Conservation (phyloP, 2,797 vertebrate genomes). For the Mastacembelus armatus region DNA sequence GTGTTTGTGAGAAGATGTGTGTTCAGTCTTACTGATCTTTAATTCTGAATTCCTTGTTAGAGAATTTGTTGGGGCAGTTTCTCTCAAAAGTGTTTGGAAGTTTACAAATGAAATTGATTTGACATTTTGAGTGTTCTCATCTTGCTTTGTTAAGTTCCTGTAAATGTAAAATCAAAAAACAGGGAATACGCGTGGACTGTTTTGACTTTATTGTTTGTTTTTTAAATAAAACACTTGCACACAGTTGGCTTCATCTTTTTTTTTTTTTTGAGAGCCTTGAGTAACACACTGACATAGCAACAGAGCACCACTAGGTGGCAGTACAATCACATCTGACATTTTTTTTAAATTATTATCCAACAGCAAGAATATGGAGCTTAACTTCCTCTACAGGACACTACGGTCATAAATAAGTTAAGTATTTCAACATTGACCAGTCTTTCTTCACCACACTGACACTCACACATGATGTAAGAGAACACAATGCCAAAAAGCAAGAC, state of each 20-base stretch:
- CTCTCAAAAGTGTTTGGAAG: not conserved
- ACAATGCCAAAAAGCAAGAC: slow-evolving; percentile 70
- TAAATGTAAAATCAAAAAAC: slow-evolving; percentile 39
- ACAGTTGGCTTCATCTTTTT: slow-evolving; percentile 66
- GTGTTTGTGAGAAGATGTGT: slow-evolving; percentile 4
- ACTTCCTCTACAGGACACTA: slow-evolving; percentile 89
- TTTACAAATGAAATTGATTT: not conserved
- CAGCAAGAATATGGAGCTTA: slow-evolving; percentile 88
- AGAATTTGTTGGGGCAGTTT: not conserved
- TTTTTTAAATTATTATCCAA: slow-evolving; percentile 80
- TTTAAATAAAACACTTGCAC: slow-evolving; percentile 87
- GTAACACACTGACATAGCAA: slow-evolving; percentile 88
- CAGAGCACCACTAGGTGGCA: slow-evolving; percentile 87
- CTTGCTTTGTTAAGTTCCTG: not conserved
- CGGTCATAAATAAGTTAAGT: slow-evolving; percentile 94
- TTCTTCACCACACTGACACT: slow-evolving; percentile 88
- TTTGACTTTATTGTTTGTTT: slow-evolving; percentile 81
- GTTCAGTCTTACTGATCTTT: not conserved
- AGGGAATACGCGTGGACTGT: slow-evolving; percentile 40
- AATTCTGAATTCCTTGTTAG: not conserved
- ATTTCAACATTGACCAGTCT: slow-evolving; percentile 92
- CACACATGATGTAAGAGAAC: slow-evolving; percentile 82
- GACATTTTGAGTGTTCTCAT: not conserved
- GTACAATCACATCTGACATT: slow-evolving; percentile 88
- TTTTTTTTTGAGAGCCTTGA: slow-evolving; percentile 76